Conservation (phyloP, 2,797 vertebrate species). For the Sebastes reedi region DNA sequence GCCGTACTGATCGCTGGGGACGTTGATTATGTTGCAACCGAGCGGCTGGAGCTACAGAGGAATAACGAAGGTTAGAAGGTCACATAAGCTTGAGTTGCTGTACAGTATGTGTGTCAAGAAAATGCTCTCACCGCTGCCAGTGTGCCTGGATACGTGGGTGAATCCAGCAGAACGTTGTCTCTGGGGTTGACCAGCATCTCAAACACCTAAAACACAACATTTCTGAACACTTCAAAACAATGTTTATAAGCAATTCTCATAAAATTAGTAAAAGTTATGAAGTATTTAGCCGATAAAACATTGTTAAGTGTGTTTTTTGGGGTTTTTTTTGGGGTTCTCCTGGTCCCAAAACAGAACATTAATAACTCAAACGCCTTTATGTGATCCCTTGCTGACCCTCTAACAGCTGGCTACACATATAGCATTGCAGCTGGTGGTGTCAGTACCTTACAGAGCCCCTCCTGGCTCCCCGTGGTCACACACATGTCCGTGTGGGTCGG, state of each 20-base stretch:
- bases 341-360: background rate
- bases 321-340: background rate
- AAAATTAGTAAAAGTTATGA: background rate
- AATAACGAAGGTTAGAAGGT: background rate
- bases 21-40: slow-evolving; percentile 86
- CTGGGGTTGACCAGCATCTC: slow-evolving; percentile 94
- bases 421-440: background rate
- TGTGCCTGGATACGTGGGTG: slow-evolving; percentile 90
- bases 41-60: slow-evolving; percentile 82
- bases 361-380: background rate
- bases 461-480: slow-evolving; percentile 93
- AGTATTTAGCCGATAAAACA: background rate
- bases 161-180: slow-evolving; percentile 90
- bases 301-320: background rate
- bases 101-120: background rate
- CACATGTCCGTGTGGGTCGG: slow-evolving; percentile 94
- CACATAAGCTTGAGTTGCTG: background rate
- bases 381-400: background rate
- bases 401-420: background rate
- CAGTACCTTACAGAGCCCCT: slow-evolving; percentile 92
- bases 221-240: background rate
- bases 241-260: background rate
- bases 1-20: slow-evolving; percentile 85
- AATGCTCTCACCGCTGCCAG: slow-evolving; percentile 84
- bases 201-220: slow-evolving; percentile 83